Evolutionary conservation across 2,888 invertebrate species (phyloP).

Genomic region (Pedicia rivosa): DNA sequence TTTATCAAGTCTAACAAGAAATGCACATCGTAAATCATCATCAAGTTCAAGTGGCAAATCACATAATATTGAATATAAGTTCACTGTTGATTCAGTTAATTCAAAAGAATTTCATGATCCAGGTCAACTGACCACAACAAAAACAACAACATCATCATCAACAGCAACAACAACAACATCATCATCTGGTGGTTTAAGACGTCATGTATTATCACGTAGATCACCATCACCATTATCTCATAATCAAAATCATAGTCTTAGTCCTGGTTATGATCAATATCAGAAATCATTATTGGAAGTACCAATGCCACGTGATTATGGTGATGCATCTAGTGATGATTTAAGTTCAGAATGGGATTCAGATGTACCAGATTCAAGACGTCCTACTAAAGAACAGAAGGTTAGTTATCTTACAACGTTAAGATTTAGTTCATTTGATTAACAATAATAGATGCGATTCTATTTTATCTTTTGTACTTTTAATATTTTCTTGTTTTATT

Average conservation of each 20-base stretch:
- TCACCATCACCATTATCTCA: constrained; percentile 32
- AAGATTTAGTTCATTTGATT: too few species aligned
- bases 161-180: constrained; percentile 15
- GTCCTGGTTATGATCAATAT: constrained; percentile 64
- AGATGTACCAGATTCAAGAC: constrained; percentile 52
- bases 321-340: constrained; percentile 82
- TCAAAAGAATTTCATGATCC: neutral
- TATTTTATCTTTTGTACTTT: too few species aligned
- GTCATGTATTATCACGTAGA: constrained; percentile 32
- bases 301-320: constrained; percentile 62
- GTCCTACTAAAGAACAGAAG: too few species aligned
- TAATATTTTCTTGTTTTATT: too few species aligned
- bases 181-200: constrained; percentile 28
- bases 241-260: constrained; percentile 12
- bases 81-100: too few species aligned
- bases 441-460: too few species aligned
- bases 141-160: neutral
- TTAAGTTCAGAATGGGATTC: constrained; percentile 87
- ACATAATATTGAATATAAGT: too few species aligned
- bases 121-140: neutral
- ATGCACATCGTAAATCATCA: too few species aligned
- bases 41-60: too few species aligned
- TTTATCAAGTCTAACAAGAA: neutral
- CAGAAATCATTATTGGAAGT: constrained; percentile 60
- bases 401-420: too few species aligned